A percentile compares a stretch with the other conserved stretches of the same genome.
These are phyloP conservation scores for Ischnura elegans DNA, from an alignment of 2,888 invertebrate species.

Conservation along the genomic window DNA sequence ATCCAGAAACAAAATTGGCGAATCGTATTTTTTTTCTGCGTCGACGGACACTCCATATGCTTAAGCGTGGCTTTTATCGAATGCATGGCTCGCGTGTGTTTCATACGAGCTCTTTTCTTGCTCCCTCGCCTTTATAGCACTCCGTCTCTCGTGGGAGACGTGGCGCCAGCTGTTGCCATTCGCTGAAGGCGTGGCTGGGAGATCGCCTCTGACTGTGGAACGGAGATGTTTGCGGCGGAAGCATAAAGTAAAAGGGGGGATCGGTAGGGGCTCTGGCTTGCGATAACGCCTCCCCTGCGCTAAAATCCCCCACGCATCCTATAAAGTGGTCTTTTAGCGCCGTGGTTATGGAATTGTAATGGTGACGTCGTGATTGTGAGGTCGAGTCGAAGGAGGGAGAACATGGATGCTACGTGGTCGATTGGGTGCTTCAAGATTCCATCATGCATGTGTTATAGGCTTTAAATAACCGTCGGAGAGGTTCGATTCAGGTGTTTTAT, in stretches of 20 bases:
- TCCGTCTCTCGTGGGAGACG: neutral
- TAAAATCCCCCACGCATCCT: neutral
- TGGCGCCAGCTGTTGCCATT: constrained; percentile 24
- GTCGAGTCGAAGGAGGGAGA: neutral
- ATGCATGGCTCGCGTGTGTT: neutral
- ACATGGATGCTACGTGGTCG: neutral
- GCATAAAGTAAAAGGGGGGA: neutral
- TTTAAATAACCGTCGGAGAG: no score
- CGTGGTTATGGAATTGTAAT: neutral
- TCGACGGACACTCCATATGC: no score
- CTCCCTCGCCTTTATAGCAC: neutral
- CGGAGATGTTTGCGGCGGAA: neutral
- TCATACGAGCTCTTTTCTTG: neutral
- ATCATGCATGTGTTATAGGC: no score
- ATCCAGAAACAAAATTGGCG: no score
- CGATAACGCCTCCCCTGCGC: neutral
- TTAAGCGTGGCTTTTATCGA: neutral
- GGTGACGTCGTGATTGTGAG: neutral
- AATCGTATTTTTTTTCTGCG: no score
- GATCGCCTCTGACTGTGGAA: neutral
- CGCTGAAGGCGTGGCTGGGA: neutral
- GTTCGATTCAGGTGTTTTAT: no score
- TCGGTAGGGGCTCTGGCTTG: neutral
- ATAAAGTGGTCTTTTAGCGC: neutral
- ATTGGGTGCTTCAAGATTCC: neutral